Evolutionary conservation across 2,888 invertebrate species (phyloP).

Genomic region (Osedax frankpressi): DNA sequence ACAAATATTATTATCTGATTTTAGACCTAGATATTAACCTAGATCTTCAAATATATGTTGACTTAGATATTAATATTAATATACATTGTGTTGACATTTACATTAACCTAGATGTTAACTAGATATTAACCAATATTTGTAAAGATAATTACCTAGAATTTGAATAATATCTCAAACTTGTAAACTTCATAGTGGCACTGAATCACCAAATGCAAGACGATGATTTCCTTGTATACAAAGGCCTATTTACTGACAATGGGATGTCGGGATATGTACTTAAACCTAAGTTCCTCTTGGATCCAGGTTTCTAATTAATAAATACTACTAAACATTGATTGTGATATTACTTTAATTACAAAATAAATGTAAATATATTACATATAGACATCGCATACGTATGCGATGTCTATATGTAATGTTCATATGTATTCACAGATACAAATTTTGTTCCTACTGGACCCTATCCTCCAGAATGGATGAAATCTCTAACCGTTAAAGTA

Average conservation of each 20-base stretch:
- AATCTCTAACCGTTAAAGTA: conserved; percentile 13
- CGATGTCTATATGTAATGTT: too few relatives aligned
- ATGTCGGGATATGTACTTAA: conserved; percentile 54
- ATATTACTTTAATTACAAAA: not conserved
- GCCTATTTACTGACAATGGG: conserved; percentile 52
- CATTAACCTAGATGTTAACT: too few relatives aligned
- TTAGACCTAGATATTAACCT: too few relatives aligned
- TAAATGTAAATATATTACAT: too few relatives aligned
- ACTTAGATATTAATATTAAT: too few relatives aligned
- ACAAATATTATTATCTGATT: too few relatives aligned
- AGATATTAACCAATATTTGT: too few relatives aligned
- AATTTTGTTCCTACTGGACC: conserved; percentile 21
- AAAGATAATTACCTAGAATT: too few relatives aligned
- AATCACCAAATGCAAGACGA: conserved; percentile 53
- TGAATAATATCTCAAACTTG: too few relatives aligned
- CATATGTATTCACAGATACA: not conserved
- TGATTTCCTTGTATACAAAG: conserved; percentile 50
- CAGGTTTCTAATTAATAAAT: not conserved
- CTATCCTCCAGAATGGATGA: conserved; percentile 20
- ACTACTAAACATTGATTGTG: not conserved
- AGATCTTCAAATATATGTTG: too few relatives aligned
- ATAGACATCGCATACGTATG: too few relatives aligned
- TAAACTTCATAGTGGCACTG: conserved; percentile 49
- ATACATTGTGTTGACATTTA: too few relatives aligned
- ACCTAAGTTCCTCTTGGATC: conserved; percentile 47